Conservation (phyloP, 2,888 invertebrate genomes). For the Geotrupes spiniger region DNA sequence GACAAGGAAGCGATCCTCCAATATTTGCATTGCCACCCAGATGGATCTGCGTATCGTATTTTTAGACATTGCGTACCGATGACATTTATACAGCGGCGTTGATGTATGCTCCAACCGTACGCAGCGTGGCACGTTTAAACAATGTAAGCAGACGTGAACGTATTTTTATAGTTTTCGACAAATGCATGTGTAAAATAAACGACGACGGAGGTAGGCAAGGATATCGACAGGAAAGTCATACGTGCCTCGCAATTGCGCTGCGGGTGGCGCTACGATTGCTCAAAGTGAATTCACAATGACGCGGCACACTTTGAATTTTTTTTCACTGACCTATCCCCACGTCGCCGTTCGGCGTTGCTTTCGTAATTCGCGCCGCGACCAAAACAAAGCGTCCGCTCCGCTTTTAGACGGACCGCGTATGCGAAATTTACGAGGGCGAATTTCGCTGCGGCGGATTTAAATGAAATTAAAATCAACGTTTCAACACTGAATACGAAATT, state of each 20-base stretch:
- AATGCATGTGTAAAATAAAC: slow-evolving; percentile 18
- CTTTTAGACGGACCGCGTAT: neutral
- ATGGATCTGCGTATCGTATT: slow-evolving; percentile 12
- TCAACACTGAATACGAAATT: slow-evolving; percentile 9
- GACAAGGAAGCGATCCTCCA: neutral
- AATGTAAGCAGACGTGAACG: slow-evolving; percentile 31
- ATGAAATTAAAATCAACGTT: slow-evolving; percentile 3
- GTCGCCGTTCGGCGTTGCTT: neutral
- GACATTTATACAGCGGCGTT: neutral
- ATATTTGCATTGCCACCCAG: slow-evolving; percentile 14
- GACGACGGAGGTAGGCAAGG: slow-evolving; percentile 24
- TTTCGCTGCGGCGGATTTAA: neutral
- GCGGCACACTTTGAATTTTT: neutral
- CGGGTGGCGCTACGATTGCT: slow-evolving; percentile 23
- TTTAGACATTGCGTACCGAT: slow-evolving; percentile 13
- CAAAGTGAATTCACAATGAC: slow-evolving; percentile 17
- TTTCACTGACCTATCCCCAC: slow-evolving; percentile 5
- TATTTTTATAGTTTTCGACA: slow-evolving; percentile 28
- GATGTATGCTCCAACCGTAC: neutral
- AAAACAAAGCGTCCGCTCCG: neutral
- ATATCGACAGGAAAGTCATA: slow-evolving; percentile 27
- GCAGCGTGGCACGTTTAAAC: slow-evolving; percentile 23
- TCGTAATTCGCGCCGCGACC: neutral
- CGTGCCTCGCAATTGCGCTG: slow-evolving; percentile 29
- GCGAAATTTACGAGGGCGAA: slow-evolving; percentile 3